Evolutionary conservation across 2,797 vertebrate species (phyloP).

Genomic region (Takifugu rubripes): DNA sequence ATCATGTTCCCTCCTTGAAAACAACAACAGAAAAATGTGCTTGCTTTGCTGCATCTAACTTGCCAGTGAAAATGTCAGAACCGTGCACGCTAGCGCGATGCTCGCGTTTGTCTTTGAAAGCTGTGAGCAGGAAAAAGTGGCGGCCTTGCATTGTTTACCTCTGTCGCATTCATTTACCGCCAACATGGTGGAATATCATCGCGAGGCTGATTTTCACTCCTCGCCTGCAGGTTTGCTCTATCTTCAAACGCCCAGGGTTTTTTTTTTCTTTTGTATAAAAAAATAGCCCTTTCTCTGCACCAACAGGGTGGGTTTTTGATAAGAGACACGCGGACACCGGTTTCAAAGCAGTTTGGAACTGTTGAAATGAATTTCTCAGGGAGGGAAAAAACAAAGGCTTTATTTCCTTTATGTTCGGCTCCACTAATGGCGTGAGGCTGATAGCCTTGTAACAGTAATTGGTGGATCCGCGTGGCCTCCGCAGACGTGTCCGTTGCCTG

Average conservation of each 20-base stretch:
- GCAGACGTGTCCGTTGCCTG: not conserved
- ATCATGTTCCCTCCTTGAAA: not conserved
- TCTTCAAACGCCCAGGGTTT: slow-evolving; percentile 8
- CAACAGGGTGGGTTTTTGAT: slow-evolving; percentile 12
- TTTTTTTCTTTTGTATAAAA: not conserved
- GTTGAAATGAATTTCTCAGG: slow-evolving; percentile 19
- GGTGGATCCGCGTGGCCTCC: no score
- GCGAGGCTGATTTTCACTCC: slow-evolving; percentile 26
- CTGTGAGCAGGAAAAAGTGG: slow-evolving; percentile 9
- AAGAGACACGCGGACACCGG: slow-evolving; percentile 15
- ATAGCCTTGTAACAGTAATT: no score
- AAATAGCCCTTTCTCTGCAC: not conserved
- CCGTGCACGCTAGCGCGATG: slow-evolving; percentile 10
- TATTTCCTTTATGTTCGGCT: slow-evolving; percentile 6
- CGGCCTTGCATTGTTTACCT: slow-evolving; percentile 26
- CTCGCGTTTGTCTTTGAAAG: slow-evolving; percentile 5
- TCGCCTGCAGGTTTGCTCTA: slow-evolving; percentile 18
- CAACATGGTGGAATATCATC: slow-evolving; percentile 16
- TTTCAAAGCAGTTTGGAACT: slow-evolving; percentile 20
- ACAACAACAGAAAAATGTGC: no score
- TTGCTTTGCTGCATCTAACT: not conserved
- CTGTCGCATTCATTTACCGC: slow-evolving; percentile 20
- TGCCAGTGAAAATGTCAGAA: not conserved
- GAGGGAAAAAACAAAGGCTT: slow-evolving; percentile 1
- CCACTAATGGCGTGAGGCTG: no score